These are phyloP conservation scores for Dermatophagoides farinae DNA, from an alignment of 1,140 invertebrate genomes.

Conservation along the genomic window DNA sequence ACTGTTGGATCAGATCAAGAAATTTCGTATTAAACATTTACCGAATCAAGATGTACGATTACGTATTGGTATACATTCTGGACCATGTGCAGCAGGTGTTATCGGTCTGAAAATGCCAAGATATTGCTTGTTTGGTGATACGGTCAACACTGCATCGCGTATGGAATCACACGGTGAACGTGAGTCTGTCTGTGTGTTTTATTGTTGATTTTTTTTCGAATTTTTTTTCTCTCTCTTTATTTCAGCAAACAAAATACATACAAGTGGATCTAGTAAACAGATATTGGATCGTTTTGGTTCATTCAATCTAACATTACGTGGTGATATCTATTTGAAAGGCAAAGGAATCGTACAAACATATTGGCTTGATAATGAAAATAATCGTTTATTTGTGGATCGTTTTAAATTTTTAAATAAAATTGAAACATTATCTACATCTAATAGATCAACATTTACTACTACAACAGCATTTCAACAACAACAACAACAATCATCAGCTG, in stretches of 20 bases:
- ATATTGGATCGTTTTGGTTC: conserved; percentile 68
- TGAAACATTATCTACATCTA: too few species aligned
- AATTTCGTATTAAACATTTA: conserved; percentile 70
- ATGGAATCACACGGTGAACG: conserved; percentile 55
- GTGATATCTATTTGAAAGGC: conserved; percentile 84
- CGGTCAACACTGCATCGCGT: conserved; percentile 28
- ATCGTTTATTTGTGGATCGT: neutral
- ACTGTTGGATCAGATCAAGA: conserved; percentile 58
- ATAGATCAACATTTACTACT: too few species aligned
- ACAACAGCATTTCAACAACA: too few species aligned
- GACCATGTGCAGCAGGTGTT: conserved; percentile 69
- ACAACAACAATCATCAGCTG: too few species aligned
- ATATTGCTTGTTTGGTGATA: conserved; percentile 76
- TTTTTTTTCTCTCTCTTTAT: neutral
- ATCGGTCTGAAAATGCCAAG: conserved; percentile 80
- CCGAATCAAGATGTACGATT: conserved; percentile 68
- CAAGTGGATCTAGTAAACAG: conserved; percentile 69
- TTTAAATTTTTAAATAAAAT: neutral
- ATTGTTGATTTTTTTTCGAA: neutral
- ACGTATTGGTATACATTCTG: conserved; percentile 82
- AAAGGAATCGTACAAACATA: conserved; percentile 76
- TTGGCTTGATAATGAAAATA: conserved; percentile 37
- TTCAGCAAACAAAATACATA: conserved; percentile 64
- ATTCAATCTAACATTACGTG: conserved; percentile 66
- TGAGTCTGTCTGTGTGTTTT: neutral